Conservation (phyloP, 2,888 invertebrate genomes). For the Dioctria rufipes region DNA sequence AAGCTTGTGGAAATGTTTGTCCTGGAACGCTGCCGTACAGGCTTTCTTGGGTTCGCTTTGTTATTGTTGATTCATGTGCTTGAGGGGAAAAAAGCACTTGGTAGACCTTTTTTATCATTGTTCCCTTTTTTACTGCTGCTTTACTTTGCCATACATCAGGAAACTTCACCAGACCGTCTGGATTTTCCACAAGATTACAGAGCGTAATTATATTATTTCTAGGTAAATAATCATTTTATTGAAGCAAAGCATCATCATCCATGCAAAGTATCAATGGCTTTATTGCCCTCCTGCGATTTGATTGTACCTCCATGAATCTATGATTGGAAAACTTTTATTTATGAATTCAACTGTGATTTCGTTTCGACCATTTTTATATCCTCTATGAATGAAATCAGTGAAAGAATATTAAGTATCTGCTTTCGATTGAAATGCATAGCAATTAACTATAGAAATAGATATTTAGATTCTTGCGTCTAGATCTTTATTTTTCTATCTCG, state of each 20-base stretch:
- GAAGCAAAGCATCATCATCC: conserved; percentile 4
- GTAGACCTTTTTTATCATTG: conserved; percentile 30
- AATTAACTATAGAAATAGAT: no score
- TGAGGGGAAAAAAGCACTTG: conserved; percentile 36
- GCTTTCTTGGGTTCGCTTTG: conserved; percentile 45
- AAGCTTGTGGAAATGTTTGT: conserved; percentile 31
- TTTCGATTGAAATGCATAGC: no score
- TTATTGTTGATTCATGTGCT: conserved; percentile 50
- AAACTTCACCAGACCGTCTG: conserved; percentile 28
- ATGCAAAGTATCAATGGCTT: no score
- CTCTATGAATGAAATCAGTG: no score
- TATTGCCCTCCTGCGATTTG: no score
- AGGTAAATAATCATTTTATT: conserved; percentile 48
- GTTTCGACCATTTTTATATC: no score
- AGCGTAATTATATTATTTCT: conserved; percentile 49
- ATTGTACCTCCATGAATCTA: no score
- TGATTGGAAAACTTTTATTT: no score
- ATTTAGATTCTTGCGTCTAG: no score
- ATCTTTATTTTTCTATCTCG: no score
- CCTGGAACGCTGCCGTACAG: conserved; percentile 34
- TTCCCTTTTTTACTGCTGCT: conserved; percentile 13
- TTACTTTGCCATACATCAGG: neutral
- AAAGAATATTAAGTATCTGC: no score
- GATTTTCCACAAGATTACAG: conserved; percentile 50
- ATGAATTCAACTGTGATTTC: no score